Evolutionary conservation across 2,797 vertebrate genomes (phyloP).

Genomic region (Acrocephalus scirpaceus): DNA sequence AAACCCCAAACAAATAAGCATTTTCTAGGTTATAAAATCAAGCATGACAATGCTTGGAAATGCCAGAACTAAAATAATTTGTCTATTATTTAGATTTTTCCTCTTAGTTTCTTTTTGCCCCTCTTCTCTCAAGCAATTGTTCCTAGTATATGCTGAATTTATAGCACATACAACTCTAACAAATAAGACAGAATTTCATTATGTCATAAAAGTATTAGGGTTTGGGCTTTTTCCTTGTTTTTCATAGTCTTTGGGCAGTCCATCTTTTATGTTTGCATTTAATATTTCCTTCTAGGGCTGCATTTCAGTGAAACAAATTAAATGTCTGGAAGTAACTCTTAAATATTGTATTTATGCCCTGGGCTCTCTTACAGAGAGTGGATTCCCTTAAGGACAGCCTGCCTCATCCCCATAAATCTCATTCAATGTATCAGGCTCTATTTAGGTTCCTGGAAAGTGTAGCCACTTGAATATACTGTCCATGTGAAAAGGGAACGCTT

Average conservation of each 20-base stretch:
- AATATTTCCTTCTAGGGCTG: neutral
- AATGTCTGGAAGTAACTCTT: neutral
- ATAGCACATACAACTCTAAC: neutral
- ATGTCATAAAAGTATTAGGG: neutral
- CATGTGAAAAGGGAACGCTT: neutral
- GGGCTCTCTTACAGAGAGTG: neutral
- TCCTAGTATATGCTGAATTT: neutral
- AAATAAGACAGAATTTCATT: neutral
- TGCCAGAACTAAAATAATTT: neutral
- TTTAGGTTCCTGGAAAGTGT: neutral
- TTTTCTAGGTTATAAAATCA: neutral
- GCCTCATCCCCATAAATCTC: neutral
- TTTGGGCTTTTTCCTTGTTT: neutral
- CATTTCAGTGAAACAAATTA: neutral
- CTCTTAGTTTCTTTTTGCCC: neutral
- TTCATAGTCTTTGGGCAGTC: neutral
- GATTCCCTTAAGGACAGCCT: neutral
- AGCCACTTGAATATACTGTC: neutral
- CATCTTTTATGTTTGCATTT: neutral
- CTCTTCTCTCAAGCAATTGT: neutral
- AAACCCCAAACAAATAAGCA: neutral
- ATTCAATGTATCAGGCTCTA: neutral
- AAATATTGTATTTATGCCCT: neutral
- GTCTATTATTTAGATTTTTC: neutral
- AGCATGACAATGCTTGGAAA: neutral